A percentile compares a stretch with the other conserved stretches of the same genome.
phyloP scores from a whole-genome alignment of 2,113 vertebrate species.

The Engystomops pustulosus region DNA sequence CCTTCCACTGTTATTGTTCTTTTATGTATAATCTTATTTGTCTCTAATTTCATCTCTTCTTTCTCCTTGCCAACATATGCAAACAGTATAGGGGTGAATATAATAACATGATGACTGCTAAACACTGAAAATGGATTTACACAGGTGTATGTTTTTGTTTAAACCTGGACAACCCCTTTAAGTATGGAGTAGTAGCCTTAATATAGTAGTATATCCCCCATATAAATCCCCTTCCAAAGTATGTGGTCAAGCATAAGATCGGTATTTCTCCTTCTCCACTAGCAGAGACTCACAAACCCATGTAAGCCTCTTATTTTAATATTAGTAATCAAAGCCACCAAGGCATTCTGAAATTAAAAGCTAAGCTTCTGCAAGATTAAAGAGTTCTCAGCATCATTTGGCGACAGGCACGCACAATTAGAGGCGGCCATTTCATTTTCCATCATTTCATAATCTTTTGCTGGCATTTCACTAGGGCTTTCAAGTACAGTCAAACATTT shows the following conservation, averaged over 20 bases:
- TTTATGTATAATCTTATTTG: no score
- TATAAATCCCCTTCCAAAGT: neutral
- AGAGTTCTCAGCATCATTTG: constrained; percentile 58
- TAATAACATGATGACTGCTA: no score
- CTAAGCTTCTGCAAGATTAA: constrained; percentile 68
- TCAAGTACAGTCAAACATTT: constrained; percentile 53
- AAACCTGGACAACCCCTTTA: no score
- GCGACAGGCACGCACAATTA: constrained; percentile 61
- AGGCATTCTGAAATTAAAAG: constrained; percentile 67
- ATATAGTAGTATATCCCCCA: no score
- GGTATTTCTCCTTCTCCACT: constrained; percentile 62
- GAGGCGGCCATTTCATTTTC: constrained; percentile 61
- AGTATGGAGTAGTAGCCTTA: no score
- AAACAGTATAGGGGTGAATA: no score
- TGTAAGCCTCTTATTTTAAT: constrained; percentile 64
- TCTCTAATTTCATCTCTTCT: no score
- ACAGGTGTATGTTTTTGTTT: no score
- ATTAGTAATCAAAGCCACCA: constrained; percentile 68
- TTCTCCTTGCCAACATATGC: no score
- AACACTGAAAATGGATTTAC: no score
- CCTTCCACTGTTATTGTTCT: no score
- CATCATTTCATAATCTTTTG: constrained; percentile 62
- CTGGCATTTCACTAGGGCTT: constrained; percentile 51
- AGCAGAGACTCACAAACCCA: constrained; percentile 60
- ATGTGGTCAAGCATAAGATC: constrained; percentile 63